A percentile compares a stretch with the other conserved stretches of the same genome.
These are phyloP conservation scores for Lindbergichthys nudifrons DNA, from an alignment of 2,797 vertebrate genomes.

Conservation along the genomic window DNA sequence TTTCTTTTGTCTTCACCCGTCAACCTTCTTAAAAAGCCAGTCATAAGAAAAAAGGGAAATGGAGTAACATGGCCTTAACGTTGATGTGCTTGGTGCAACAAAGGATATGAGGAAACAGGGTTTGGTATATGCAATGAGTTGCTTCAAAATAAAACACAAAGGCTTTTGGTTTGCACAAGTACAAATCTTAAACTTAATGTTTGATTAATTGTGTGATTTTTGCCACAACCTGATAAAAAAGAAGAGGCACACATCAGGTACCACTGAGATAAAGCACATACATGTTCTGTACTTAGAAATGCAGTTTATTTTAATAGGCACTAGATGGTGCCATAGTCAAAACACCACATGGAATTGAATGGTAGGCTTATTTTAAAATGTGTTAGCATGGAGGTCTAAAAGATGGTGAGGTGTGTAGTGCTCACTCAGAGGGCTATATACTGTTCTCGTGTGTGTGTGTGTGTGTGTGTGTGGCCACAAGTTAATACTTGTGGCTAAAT, in stretches of 20 bases:
- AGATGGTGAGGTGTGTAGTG: background rate
- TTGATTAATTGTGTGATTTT: background rate
- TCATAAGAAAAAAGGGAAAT: background rate
- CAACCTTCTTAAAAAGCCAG: too few species aligned
- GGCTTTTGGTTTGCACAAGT: background rate
- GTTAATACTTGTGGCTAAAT: background rate
- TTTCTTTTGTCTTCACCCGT: background rate
- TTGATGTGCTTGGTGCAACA: conserved; percentile 77
- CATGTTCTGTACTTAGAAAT: background rate
- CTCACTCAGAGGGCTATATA: background rate
- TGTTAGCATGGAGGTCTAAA: background rate
- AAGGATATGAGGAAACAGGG: conserved; percentile 52
- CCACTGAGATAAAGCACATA: background rate
- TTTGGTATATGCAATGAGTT: conserved; percentile 1
- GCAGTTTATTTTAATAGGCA: background rate
- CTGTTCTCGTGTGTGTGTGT: background rate
- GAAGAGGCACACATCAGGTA: background rate
- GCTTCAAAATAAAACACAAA: conserved; percentile 22
- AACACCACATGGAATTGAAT: background rate
- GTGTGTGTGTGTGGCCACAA: too few species aligned
- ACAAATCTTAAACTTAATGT: background rate
- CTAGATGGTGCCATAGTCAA: conserved; percentile 46
- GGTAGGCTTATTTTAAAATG: background rate
- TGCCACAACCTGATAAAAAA: background rate
- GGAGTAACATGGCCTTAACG: background rate